Base-by-base conservation (phyloP, 2,113 vertebrate species). In the Drymodes brunneopygia region DNA sequence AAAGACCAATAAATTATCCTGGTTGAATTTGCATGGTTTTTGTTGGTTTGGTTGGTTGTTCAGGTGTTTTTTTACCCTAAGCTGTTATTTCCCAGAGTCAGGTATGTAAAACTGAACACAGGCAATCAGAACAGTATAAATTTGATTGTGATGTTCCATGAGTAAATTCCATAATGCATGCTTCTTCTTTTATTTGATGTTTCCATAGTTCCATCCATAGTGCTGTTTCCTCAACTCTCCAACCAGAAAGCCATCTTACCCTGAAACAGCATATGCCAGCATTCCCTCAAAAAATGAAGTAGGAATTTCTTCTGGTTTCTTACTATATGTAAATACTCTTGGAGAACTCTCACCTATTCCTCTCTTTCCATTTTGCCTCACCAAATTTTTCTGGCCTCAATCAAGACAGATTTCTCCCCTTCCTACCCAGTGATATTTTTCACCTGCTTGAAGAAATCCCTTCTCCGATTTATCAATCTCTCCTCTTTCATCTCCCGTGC, bases 401-500 rank as follows among this genome's bases (percentile, higher is more conserved):
- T 81, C 56, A 56, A 91, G 67, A 48, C 53, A 87, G 31, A 81
- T 85, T 92, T 96, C 80, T 92, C 92, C 18, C 42, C 40, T 91
- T 93, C 51, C 47, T 83, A 84, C 31, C 25, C 42, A 77, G 67
- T 44, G 65, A n/a, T 86, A 81, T 90, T 97, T 89, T 96, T 79
- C 64, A 90, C 36, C 57, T 86, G 15, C 78, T 91, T 92, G 78
- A 95, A 97, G 67, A 95, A 90, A 95, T 88, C 31, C 14, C 7
- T 89, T 94, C 65, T 86, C 65, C 24, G 23, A 72, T 93, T 96
- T 96, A 91, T 70, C 83, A 83, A 29, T 80, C 44, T 79, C 77
- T 73, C 29, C 66, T 87, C 74, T 96, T 97, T 97, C 86, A 97
- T 95, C 67, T 97, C 42, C 42, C 12, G 47, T 38, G 9, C 65